These are phyloP conservation scores for Oscheius onirici DNA, from an alignment of 2,888 invertebrate species.

Conservation along the genomic window DNA sequence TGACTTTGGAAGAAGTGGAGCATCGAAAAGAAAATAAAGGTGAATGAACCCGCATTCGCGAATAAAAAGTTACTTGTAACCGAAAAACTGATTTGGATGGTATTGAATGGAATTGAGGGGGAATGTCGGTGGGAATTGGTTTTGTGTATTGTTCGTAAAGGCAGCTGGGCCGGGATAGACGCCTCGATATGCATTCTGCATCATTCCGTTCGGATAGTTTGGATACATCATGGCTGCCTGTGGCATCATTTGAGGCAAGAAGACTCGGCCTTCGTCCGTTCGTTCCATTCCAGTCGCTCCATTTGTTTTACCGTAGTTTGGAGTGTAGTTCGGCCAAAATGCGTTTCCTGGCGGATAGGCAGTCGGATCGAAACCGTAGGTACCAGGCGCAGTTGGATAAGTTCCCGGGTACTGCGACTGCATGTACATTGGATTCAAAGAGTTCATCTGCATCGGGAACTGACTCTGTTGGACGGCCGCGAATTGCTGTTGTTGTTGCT, in stretches of 20 bases:
- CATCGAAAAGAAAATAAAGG: no score
- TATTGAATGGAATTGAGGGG: neutral
- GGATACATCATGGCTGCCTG: conserved; percentile 18
- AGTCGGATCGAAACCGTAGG: conserved; percentile 21
- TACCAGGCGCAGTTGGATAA: neutral
- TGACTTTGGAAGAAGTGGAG: no score
- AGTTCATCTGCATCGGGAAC: conserved; percentile 14
- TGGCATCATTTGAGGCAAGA: conserved; percentile 8
- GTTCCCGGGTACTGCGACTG: neutral
- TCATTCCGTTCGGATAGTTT: conserved; percentile 8
- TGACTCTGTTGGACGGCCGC: neutral
- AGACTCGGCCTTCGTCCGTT: neutral
- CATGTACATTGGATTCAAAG: conserved; percentile 14
- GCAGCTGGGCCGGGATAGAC: neutral
- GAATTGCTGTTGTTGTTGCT: neutral
- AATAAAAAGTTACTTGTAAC: no score
- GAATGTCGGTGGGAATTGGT: neutral
- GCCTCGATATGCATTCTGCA: neutral
- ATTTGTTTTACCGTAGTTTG: conserved; percentile 4
- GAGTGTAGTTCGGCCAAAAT: conserved; percentile 2
- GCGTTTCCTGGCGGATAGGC: conserved; percentile 2
- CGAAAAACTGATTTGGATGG: no score
- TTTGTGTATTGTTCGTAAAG: neutral
- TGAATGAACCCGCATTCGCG: no score
- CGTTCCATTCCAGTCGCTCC: neutral